Percentiles rank a stretch among this genome's conserved stretches.
phyloP scores from a whole-genome alignment of 2,797 vertebrate species.

The Eulemur mongoz region DNA sequence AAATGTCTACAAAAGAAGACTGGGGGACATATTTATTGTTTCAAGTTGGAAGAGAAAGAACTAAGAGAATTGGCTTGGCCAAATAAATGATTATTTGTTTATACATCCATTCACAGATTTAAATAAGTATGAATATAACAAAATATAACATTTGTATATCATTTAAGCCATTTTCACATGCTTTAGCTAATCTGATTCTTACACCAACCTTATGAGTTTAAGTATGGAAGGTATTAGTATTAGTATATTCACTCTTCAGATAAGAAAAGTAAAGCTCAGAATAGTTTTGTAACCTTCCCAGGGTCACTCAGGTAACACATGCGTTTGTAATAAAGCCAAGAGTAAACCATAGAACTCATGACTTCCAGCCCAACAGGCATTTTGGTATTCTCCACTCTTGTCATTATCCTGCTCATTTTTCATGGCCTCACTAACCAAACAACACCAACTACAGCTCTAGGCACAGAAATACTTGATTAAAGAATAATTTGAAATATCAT shows the following conservation, averaged over 20 bases:
- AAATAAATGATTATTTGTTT: neutral
- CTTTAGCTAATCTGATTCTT: neutral
- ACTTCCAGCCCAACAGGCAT: neutral
- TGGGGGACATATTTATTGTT: neutral
- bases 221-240: neutral
- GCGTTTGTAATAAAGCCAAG: neutral
- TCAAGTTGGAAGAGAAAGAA: slow-evolving; percentile 36
- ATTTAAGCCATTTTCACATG: neutral
- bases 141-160: neutral
- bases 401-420: neutral
- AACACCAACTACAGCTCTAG: neutral
- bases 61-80: neutral
- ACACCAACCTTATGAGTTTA: neutral
- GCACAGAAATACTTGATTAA: neutral
- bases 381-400: neutral
- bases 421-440: neutral
- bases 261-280: slow-evolving; percentile 14
- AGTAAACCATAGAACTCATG: neutral
- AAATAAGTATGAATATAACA: slow-evolving; percentile 3
- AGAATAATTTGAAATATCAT: slow-evolving; percentile 20
- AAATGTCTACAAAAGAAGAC: neutral
- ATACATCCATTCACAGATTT: neutral
- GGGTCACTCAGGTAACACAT: neutral
- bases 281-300: neutral
- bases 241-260: neutral